Base-by-base conservation (phyloP, 2,113 vertebrate species). In the Colaptes auratus region DNA sequence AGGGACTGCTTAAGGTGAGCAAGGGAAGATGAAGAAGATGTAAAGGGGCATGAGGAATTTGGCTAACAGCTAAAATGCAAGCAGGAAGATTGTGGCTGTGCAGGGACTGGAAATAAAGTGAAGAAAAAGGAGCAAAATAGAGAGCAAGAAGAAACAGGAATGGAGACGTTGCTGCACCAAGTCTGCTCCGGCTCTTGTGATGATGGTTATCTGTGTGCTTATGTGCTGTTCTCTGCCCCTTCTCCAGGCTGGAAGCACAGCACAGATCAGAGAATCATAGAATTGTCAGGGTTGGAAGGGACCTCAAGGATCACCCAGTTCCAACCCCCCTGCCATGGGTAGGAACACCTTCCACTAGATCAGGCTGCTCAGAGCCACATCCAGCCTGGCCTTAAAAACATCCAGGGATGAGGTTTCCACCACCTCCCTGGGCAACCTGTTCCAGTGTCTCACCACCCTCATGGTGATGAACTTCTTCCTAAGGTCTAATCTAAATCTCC, bases 141-240 rank as follows among this genome's bases (percentile, higher is more conserved):
- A 63, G 5, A 6, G 18, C 20, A 50, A 46, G 30, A 82, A 75
- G 53, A 78, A 78, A 69, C 5, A 67, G 50, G 19, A 44, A 28
- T 4, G 3, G 80, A 56, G 80, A 24, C 17, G 33, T 27, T 48
- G 25, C 48, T 67, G 31, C 6, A 48, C 12, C 9, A 77, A 15
- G 8, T 74, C 63, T 77, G 65, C 53, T 53, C 9, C 78, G 66
- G 36, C 3, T 59, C 6, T 79, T 65, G 44, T 31, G 58, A 59
- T 15, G 60, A 28, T 31, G 46, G 30, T 71, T 72, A 36, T 25
- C 2, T 0, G 0, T 15, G 28, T 61, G 31, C 44, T 33, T 36
- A 0, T 33, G 30, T 65, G 53, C 48, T 71, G 12, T 30, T 44
- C 31, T 82, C 53, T 36, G 10, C 63, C 53, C 19, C 12, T 52